phyloP scores from a whole-genome alignment of 2,113 vertebrate species.

The Bothrops jararaca region DNA sequence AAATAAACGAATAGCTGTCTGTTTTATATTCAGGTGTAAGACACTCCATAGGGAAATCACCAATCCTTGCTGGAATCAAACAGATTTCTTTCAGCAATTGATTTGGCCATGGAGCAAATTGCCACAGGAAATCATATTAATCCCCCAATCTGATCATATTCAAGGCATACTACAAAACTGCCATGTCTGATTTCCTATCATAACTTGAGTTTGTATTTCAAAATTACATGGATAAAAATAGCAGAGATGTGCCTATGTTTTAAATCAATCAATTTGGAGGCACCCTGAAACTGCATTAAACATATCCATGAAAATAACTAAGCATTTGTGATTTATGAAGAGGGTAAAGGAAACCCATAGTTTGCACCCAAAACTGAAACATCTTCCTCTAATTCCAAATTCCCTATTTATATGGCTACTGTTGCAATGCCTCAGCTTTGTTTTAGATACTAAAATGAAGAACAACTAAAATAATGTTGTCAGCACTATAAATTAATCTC shows the following conservation, averaged over 20 bases:
- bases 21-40: conserved; percentile 14
- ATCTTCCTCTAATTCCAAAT: background rate
- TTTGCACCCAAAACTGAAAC: background rate
- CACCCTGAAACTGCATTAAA: background rate
- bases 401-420: background rate
- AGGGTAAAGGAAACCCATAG: background rate
- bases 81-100: conserved; percentile 14
- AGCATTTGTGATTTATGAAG: background rate
- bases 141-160: background rate
- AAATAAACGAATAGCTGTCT: background rate
- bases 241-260: background rate
- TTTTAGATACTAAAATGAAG: background rate
- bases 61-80: background rate
- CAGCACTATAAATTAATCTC: background rate
- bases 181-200: conserved; percentile 18
- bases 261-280: background rate
- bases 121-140: background rate
- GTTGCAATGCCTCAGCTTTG: background rate
- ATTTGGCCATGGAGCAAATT: background rate
- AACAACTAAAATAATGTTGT: background rate
- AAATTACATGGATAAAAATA: background rate
- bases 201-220: background rate
- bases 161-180: background rate
- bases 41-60: conserved; percentile 10
- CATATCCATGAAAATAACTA: background rate